Conservation (phyloP, 2,113 vertebrate species). For the Epinephelus fuscoguttatus region DNA sequence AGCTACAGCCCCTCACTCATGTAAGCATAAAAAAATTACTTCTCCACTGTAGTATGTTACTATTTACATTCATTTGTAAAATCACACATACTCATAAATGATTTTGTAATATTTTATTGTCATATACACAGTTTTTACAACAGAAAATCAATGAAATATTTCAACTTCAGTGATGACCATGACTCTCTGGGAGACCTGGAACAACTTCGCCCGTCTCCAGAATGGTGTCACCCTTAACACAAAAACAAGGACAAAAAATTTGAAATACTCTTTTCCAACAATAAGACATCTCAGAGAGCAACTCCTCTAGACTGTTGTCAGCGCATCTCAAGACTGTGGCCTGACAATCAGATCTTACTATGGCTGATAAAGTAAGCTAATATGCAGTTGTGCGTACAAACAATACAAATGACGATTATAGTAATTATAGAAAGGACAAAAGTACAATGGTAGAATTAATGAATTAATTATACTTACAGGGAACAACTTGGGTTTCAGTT, state of each 20-base stretch:
- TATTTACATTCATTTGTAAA: neutral
- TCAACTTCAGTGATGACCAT: constrained; percentile 87
- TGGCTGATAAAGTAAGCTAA: neutral
- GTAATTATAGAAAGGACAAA: neutral
- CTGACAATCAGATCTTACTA: neutral
- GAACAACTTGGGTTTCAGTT: constrained; percentile 84
- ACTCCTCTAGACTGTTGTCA: neutral
- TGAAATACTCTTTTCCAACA: neutral
- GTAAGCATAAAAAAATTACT: neutral
- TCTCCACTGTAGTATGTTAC: neutral
- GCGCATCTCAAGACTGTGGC: neutral
- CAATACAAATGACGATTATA: neutral
- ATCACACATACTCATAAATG: neutral
- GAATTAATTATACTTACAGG: constrained; percentile 87
- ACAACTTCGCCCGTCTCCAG: constrained; percentile 91
- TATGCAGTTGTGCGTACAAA: neutral
- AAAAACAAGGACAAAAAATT: constrained; percentile 45
- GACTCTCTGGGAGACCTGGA: constrained; percentile 84
- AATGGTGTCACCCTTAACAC: constrained; percentile 88
- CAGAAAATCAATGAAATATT: constrained; percentile 41
- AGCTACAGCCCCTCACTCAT: neutral
- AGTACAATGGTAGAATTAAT: neutral
- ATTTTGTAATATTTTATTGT: constrained; percentile 71
- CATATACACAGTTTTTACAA: constrained; percentile 81
- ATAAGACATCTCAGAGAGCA: neutral